Base-by-base conservation (phyloP, 2,113 vertebrate species). In the Sigmodon hispidus region DNA sequence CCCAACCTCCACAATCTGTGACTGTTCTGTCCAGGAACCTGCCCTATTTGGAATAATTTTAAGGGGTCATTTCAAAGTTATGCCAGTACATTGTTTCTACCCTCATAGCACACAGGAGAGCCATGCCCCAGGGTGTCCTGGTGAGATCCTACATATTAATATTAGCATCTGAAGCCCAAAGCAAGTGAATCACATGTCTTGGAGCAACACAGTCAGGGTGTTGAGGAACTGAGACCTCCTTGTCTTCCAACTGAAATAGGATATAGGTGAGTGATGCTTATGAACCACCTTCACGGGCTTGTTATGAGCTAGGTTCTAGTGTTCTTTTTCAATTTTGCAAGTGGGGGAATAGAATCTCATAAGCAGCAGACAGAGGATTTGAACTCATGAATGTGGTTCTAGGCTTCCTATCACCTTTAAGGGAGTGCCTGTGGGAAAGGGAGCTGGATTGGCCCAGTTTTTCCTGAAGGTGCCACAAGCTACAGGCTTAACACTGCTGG, bases 61-160 rank as follows among this genome's bases (percentile, higher is more conserved):
- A 91, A 93, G 79, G 29, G 81, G 50, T 87, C 50, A 87, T 87
- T 70, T 77, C 73, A 93, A 93, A 85, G 34, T 72, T 61, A 79
- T 63, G 43, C 52, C 34, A 76, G n/a, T 34, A 11, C 26, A 63
- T 10, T 24, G 45, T 50, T 22, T 13, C 45, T 45, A 36, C 69
- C 50, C 70, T 76, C 40, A 9, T 1, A 16, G 57, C 67, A 91
- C 70, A 90, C 15, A 59, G 72, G 63, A 61, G n/a, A 15, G 3
- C 21, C 63, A 26, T 34, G 31, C 21, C 50, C 29, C 67, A 45
- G 67, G 40, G 26, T 3, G 45, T 70, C 76, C 31, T 61, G 69
- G 34, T 22, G 57, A 61, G 7, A 65, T 48, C 84, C 63, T 52
- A 36, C 11, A 13, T 43, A 50, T 36, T 50, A 70, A 48, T 69